These are phyloP conservation scores for Chiridota heheva DNA, from an alignment of 35 echinoderm and acorn worm species.

Conservation along the genomic window DNA sequence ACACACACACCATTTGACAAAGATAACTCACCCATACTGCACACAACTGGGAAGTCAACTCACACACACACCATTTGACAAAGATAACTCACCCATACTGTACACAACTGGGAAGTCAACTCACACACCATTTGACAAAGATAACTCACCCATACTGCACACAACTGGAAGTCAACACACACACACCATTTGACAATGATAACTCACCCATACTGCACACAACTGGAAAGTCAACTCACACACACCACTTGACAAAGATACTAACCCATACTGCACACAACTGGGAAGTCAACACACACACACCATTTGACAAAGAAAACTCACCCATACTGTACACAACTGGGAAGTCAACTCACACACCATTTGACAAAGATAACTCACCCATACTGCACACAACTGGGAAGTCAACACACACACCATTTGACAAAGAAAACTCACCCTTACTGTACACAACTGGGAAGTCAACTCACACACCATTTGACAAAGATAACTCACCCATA, in stretches of 20 bases:
- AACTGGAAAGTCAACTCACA: slow-evolving; percentile 55
- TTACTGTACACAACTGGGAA: slow-evolving; percentile 56
- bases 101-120: slow-evolving; percentile 53
- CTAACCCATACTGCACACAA: not conserved
- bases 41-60: slow-evolving; percentile 24
- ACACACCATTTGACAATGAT: too few species aligned
- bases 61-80: too few species aligned
- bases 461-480: slow-evolving; percentile 59
- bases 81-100: slow-evolving; percentile 60
- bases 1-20: too few species aligned
- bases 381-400: not conserved
- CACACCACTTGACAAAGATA: slow-evolving; percentile 60
- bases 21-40: slow-evolving; percentile 39
- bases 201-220: slow-evolving; percentile 67
- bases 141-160: slow-evolving; percentile 31
- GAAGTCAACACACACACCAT: too few species aligned
- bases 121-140: slow-evolving; percentile 65
- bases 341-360: slow-evolving; percentile 57
- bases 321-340: slow-evolving; percentile 67
- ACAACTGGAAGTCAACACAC: not conserved
- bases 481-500: slow-evolving; percentile 52
- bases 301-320: too few species aligned
- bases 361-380: slow-evolving; percentile 63
- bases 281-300: too few species aligned
- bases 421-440: slow-evolving; percentile 57